Evolutionary conservation across 2,113 vertebrate species (phyloP).

Genomic region (Ellobius talpinus): DNA sequence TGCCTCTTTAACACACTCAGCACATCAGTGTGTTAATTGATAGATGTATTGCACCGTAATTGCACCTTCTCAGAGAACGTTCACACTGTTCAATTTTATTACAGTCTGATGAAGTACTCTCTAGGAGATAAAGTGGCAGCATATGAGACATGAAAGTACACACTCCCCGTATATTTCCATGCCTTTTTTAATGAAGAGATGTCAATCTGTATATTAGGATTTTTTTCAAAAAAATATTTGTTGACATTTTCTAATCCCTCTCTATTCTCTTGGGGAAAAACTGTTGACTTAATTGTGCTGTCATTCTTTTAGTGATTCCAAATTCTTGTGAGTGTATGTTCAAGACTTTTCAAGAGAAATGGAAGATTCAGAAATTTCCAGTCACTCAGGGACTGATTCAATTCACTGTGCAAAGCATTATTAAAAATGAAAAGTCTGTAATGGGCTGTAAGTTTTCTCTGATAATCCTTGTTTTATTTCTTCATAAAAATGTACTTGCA

Average conservation of each 20-base stretch:
- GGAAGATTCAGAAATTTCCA: slow-evolving; percentile 2
- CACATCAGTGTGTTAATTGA: slow-evolving; percentile 62
- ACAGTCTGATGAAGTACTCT: slow-evolving; percentile 69
- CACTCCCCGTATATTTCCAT: slow-evolving; percentile 19
- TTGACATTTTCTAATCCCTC: slow-evolving; percentile 75
- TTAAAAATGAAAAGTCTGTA: not conserved
- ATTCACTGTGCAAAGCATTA: not conserved
- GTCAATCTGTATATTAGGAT: slow-evolving; percentile 66
- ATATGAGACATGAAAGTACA: slow-evolving; percentile 79
- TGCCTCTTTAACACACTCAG: slow-evolving; percentile 48
- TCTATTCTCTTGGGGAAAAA: slow-evolving; percentile 41
- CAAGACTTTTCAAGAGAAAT: slow-evolving; percentile 32
- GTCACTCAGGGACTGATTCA: not conserved
- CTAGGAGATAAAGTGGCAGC: slow-evolving; percentile 54
- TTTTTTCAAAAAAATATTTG: slow-evolving; percentile 64
- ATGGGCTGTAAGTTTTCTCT: not conserved
- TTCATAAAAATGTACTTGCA: not conserved
- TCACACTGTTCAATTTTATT: slow-evolving; percentile 60
- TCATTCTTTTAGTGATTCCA: slow-evolving; percentile 17
- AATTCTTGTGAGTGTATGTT: not conserved
- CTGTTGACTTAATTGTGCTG: slow-evolving; percentile 25
- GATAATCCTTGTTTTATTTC: not conserved
- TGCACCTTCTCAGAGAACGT: slow-evolving; percentile 56
- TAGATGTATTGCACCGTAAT: slow-evolving; percentile 37
- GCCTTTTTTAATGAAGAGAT: slow-evolving; percentile 66